Base-by-base conservation (phyloP, 92 coral and sea anemone species). In the Hydrozoanthus gracilis region DNA sequence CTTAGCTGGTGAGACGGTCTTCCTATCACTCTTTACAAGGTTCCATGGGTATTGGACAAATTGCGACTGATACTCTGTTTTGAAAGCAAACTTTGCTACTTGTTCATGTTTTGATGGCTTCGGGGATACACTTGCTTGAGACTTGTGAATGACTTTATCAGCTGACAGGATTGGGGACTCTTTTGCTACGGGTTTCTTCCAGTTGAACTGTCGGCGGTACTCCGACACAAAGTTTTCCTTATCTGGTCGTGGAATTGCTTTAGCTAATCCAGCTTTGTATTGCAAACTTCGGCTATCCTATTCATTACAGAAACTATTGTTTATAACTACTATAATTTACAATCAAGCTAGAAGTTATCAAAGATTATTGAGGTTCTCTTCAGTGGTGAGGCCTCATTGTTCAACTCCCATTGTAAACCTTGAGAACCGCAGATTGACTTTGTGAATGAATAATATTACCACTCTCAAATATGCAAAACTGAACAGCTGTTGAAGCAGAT, bases 91-190 rank as follows among this genome's bases (percentile, higher is more conserved):
- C 16, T 74, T 86, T n/a, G 87, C 52, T 56, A 73, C 88, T 39
- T 80, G 48, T 11, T 65, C 79, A 0, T 76, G 79, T 50, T 74
- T 35, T 68, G 6, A 58, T 46, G 70, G 70, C n/a, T 20, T 46
- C 44, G 94, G 94, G 27, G 91, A 87, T 4, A 84, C 76, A 78
- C 89, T 75, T 8, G 73, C 90, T 16, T 91, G 92, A 6, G 91
- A 88, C 7, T 60, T 58, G 85, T 78, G 86, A 14, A 91, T 75
- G 71, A 91, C 71, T 58, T 79, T 86, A 13, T 91, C 90, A 4
- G 94, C 94, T 16, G 94, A 91, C 56, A 91, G 76, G 12, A 91
- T 86, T 50, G 94, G 94, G 27, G 94, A 87, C 74, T 91, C 94
- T 44, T 76, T 58, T 5, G 45, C 82, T 2, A 82, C 56, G 4